These are phyloP conservation scores for Papilio xuthus DNA, from an alignment of 1,140 invertebrate species.

Conservation along the genomic window DNA sequence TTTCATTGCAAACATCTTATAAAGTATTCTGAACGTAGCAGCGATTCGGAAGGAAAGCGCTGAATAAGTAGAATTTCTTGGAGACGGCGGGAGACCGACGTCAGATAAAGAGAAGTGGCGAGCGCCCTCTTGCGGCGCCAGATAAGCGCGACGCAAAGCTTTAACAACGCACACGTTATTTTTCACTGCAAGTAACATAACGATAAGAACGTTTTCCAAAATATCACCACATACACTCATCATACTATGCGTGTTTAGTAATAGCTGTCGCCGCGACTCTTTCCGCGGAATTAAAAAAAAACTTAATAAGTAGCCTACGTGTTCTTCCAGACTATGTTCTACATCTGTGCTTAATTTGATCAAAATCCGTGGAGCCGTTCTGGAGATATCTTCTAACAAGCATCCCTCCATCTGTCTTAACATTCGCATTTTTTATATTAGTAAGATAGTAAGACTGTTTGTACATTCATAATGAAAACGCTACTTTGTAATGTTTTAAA, in stretches of 20 bases:
- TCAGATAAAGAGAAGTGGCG: constrained; percentile 42
- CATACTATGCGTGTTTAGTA: background rate
- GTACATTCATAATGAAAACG: background rate
- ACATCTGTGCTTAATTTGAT: no score
- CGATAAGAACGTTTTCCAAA: constrained; percentile 19
- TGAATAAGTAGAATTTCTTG: constrained; percentile 18
- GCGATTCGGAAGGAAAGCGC: background rate
- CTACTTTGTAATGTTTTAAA: background rate
- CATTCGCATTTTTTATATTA: no score
- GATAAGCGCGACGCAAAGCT: constrained; percentile 35
- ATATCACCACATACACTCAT: background rate
- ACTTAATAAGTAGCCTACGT: no score
- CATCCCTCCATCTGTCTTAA: no score
- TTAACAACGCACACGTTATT: constrained; percentile 37
- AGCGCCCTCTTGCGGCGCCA: constrained; percentile 34
- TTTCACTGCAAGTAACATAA: constrained; percentile 27
- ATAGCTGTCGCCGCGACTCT: no score
- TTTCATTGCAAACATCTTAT: background rate
- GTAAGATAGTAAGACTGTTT: background rate
- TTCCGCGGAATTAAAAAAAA: no score
- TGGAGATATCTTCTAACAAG: no score
- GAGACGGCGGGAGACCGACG: constrained; percentile 31
- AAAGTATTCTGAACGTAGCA: background rate
- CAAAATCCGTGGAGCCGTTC: no score
- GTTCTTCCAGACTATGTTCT: no score